A percentile compares a stretch with the other conserved stretches of the same genome.
Conservation (phyloP, 1,140 invertebrate species). For the Coboldia fuscipes region DNA sequence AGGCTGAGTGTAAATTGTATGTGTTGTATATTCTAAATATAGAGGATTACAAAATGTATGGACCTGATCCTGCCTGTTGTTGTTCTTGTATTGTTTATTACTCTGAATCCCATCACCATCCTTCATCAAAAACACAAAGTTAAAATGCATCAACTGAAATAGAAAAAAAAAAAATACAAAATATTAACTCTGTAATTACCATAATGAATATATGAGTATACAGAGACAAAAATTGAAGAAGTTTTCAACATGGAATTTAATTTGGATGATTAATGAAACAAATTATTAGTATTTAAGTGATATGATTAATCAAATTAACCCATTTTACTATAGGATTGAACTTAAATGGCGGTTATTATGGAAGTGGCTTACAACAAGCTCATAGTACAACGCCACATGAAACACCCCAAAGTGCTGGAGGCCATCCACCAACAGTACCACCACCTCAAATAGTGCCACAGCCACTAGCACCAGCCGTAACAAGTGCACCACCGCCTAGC, state of each 20-base stretch:
- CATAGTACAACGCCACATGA: constrained; percentile 56
- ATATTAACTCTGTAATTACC: too few species aligned
- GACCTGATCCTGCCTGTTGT: too few species aligned
- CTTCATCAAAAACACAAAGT: too few species aligned
- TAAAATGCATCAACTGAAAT: too few species aligned
- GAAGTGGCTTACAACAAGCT: constrained; percentile 46
- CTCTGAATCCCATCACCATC: too few species aligned
- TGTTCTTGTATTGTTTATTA: too few species aligned
- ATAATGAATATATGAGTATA: too few species aligned
- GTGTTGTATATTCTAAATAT: too few species aligned
- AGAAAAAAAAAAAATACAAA: too few species aligned
- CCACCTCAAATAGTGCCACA: constrained; percentile 20
- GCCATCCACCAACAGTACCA: constrained; percentile 21
- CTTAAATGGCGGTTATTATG: constrained; percentile 48
- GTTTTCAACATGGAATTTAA: background rate
- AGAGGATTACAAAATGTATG: too few species aligned
- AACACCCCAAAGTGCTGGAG: constrained; percentile 33
- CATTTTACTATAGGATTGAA: constrained; percentile 22
- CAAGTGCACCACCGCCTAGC: constrained; percentile 15
- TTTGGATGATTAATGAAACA: background rate
- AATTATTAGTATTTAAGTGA: background rate
- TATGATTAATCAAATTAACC: background rate
- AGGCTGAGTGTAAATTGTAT: too few species aligned
- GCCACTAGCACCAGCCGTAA: constrained; percentile 17
- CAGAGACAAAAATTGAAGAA: too few species aligned